Base-by-base conservation (phyloP, 2,888 invertebrate genomes). In the Flexamia atlantica region DNA sequence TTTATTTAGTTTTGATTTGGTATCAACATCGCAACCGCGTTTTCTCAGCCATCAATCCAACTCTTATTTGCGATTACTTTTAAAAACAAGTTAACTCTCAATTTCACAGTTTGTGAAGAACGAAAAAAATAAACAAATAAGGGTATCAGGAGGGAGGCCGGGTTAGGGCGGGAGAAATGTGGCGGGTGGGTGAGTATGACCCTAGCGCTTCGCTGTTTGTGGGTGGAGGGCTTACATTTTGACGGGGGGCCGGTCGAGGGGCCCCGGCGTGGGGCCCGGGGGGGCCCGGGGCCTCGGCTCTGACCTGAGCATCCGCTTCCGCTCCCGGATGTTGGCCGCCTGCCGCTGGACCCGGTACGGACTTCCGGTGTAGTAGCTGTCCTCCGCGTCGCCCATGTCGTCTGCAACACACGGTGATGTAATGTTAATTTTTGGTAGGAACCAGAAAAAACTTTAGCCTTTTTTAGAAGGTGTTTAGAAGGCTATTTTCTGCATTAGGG, bases 251-350 rank as follows among this genome's bases (percentile, higher is more conserved):
- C 87, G 86, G 85, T 87, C 87, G 9, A 64, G 28, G 57, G 57
- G 57, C 32, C 32, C 68, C 10, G 72, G 40, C 10, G 3, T n/a
- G 84, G 79, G 82, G 28, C 53, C 84, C 85, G 84, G 84, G 86
- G n/a, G n/a, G n/a, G 86, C 86, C 86, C 85, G 84, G 84, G 84
- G 85, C 74, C 85, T 83, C 74, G 85, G 85, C 84, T 88, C 88
- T 88, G 95, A 97, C 95, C 97, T 97, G 94, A 99, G 96, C 98
- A 99, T 99, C 90, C 99, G 95, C 92, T 98, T 97, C 90, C 99
- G 93, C 92, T 99, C 99, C 88, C 99, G 94, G 87, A 99, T 97
- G 91, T 98, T 99, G 85, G 99, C 97, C 1, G 98, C 97, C 88
- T 97, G 97, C 85, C 97, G 93, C 90, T 98, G 97, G 86, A 97